Percentiles rank a stretch among this genome's conserved stretches.
Evolutionary conservation across 2,113 vertebrate species (phyloP).

Genomic region (Heterochromis multidens): DNA sequence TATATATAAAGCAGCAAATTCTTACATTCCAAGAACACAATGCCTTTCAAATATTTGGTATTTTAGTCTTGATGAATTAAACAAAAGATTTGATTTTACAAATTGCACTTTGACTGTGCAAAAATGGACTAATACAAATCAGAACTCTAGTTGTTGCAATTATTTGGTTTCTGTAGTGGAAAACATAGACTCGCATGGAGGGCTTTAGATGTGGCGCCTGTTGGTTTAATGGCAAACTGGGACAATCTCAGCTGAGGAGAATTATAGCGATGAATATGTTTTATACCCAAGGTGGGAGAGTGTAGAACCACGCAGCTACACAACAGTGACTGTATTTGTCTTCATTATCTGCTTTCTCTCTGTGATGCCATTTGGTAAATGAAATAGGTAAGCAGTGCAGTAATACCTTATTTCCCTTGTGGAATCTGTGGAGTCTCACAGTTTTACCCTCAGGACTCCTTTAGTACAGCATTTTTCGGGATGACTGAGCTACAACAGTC

Average conservation of each 20-base stretch:
- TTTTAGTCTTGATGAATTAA: not conserved
- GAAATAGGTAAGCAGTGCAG: not conserved
- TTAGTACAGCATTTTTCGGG: conserved; percentile 3
- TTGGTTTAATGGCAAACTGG: not conserved
- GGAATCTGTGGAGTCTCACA: not conserved
- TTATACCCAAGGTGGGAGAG: not conserved
- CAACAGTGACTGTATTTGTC: not conserved
- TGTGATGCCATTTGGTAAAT: conserved; percentile 19
- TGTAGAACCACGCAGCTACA: not conserved
- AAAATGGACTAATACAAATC: not conserved
- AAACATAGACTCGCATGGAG: not conserved
- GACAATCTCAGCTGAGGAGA: not conserved
- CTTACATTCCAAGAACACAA: not conserved
- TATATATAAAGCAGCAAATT: not conserved
- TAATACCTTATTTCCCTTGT: not conserved
- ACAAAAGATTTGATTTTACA: not conserved
- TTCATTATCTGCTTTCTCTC: not conserved
- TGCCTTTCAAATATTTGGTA: not conserved
- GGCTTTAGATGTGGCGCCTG: not conserved
- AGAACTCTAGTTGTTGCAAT: not conserved
- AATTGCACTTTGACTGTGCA: not conserved
- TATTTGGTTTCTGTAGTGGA: not conserved
- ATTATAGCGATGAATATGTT: not conserved
- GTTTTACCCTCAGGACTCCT: not conserved
- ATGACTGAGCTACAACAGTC: not conserved